Base-by-base conservation (phyloP, 1,140 invertebrate species). In the Stenopsyche tienmushanensis region DNA sequence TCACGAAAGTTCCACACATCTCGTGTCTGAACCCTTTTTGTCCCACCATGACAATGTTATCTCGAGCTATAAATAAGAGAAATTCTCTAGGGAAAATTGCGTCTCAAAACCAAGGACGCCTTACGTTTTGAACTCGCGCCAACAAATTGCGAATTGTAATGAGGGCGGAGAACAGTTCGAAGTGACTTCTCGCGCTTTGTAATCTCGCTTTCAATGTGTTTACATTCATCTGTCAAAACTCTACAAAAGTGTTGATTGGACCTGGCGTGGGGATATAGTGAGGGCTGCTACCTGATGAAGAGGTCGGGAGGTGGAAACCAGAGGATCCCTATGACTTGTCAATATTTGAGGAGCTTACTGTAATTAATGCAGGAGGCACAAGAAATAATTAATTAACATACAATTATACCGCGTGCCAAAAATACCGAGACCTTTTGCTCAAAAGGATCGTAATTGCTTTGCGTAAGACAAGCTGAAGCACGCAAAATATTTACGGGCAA, bases 201-300 rank as follows among this genome's bases (percentile, higher is more conserved):
- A 53, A 53, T 53, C 50, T 53, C 29, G 3, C 50, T 53, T 15
- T 25, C 3, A 21, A 53, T 53, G 50, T 53, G 50, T 53, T 18
- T 25, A 53, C 50, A 53, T 53, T 53, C 17, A 53, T 23, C 50
- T 53, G 50, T 53, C 50, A 53, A 53, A 53, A 53, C 23, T 53
- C 50, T 13, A 53, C 50, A 53, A 53, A 53, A 53, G 50, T 53
- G 50, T 53, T 53, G 50, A 53, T 53, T 53, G 50, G 50, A 21
- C 50, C 23, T 34, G 29, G 7, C 29, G 29, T 34, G 29, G 29
- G 29, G 13, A 34, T 34, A 34, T 13, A 34, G 29, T 13, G 29
- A 13, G 29, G 29, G 29, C 13, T n/a, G n/a, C n/a, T n/a, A n/a
- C n/a, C n/a, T n/a, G n/a, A n/a, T n/a, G n/a, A 34, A 34, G 29